Conservation (phyloP, 2,113 vertebrate genomes). For the Aphyosemion australe region DNA sequence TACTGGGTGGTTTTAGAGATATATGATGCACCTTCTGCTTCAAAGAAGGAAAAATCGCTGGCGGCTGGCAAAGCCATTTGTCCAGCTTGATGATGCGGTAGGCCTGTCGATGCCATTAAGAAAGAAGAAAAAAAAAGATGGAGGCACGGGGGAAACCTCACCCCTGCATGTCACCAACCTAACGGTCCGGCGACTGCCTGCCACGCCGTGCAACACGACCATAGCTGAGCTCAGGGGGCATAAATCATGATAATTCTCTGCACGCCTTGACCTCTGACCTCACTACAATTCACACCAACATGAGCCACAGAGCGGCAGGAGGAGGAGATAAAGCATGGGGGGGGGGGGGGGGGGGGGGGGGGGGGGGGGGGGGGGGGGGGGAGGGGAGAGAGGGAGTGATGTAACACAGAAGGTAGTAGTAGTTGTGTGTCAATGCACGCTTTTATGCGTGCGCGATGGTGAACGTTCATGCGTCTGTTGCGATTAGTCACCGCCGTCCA, state of each 20-base stretch:
- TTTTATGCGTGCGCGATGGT: constrained; percentile 8
- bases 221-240: constrained; percentile 80
- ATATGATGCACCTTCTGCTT: constrained; percentile 93
- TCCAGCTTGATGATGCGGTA: constrained; percentile 87
- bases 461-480: constrained; percentile 72
- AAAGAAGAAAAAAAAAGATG: constrained; percentile 19
- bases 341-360: too few species aligned
- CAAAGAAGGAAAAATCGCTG: constrained; percentile 89
- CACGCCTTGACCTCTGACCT: constrained; percentile 97
- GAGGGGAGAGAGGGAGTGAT: constrained; percentile 61
- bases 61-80: constrained; percentile 90
- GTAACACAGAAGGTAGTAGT: constrained; percentile 20
- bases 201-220: constrained; percentile 79
- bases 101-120: constrained; percentile 89
- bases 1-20: constrained; percentile 92
- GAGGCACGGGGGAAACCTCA: constrained; percentile 69
- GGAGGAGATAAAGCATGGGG: constrained; percentile 63
- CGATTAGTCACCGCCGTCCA: constrained; percentile 96
- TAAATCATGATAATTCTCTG: constrained; percentile 99
- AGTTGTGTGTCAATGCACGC: constrained; percentile 15
- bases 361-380: constrained; percentile 40
- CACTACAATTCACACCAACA: constrained; percentile 90
- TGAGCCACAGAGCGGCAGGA: constrained; percentile 48
- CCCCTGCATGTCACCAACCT: constrained; percentile 86
- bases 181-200: constrained; percentile 65